Base-by-base conservation (phyloP, 2,888 invertebrate species). In the Zygothrica quintamaculata region DNA sequence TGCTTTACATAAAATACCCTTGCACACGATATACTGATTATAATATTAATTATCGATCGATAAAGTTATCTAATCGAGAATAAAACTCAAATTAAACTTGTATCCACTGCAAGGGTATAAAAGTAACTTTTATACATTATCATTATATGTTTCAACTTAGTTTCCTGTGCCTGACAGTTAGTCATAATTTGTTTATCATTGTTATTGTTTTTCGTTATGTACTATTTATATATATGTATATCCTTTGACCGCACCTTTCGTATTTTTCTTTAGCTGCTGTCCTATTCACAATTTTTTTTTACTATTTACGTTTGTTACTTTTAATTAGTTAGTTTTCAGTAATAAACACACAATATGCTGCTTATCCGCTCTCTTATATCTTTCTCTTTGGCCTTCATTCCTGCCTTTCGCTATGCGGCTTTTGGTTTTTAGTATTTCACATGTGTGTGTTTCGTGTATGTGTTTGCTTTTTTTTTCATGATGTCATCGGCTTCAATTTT, bases 191-290 rank as follows among this genome's bases (percentile, higher is more conserved):
- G n/a, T n/a, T n/a, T n/a, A n/a, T n/a, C n/a, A 37, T 42, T 37
- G 8, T 37, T 51, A 0, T 25, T 44, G 0, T 48, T 18, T n/a
- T n/a, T 43, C 48, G 31, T 48, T 68, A 29, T 9, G 15, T 47
- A 47, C 6, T 16, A 36, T 18, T 48, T 40, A 29, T 29, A 29
- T 29, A 8, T 29, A 29, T 52, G 26, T 25, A 61, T 71, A 61
- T 71, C 71, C 74, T 73, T 44, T 42, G 51, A 61, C 71, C 68
- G 36, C 71, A 67, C 74, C 71, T 73, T 56, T 37, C 34, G 16
- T 42, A 29, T 34, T 25, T 48, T 36, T 62, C 55, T 47, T 25
- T 46, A 26, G 39, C 34, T 44, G 39, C 34, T 39, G 39, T 50
- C 58, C 58, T 70, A 56, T 60, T 68, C 68, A 66, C 67, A n/a